phyloP scores from a whole-genome alignment of 2,113 vertebrate species.

The Oxyura jamaicensis region DNA sequence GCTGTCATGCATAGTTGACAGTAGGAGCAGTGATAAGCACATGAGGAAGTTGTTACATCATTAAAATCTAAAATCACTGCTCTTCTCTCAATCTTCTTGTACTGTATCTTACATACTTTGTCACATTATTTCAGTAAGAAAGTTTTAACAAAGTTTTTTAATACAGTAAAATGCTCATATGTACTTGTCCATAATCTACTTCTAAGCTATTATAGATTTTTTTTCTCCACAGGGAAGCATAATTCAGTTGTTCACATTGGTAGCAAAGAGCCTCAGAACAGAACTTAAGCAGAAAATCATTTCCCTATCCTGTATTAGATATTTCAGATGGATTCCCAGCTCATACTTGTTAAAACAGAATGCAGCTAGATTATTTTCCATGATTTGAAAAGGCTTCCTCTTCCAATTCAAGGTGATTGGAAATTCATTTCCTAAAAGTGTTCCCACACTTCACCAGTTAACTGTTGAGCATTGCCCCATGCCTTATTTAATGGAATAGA shows the following conservation, averaged over 20 bases:
- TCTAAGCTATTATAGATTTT: not conserved
- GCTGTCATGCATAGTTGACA: not conserved
- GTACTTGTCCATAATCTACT: not conserved
- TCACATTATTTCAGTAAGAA: not conserved
- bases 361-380: not conserved
- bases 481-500: not conserved
- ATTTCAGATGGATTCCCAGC: not conserved
- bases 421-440: not conserved
- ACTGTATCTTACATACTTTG: not conserved
- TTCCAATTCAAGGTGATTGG: not conserved
- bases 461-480: not conserved
- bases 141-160: not conserved
- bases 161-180: not conserved
- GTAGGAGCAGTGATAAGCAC: not conserved
- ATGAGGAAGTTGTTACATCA: not conserved
- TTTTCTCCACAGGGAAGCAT: not conserved
- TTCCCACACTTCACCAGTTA: not conserved
- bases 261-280: not conserved
- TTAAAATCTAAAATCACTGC: not conserved
- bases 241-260: not conserved
- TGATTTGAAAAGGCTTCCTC: not conserved
- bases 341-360: not conserved
- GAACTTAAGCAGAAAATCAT: not conserved
- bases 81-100: not conserved
- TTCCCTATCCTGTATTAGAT: not conserved